Evolutionary conservation across 64 coral and sea anemone genomes (phyloP), one percentile per base, ranked within the genome.

Genomic region (Porites lutea): DNA sequence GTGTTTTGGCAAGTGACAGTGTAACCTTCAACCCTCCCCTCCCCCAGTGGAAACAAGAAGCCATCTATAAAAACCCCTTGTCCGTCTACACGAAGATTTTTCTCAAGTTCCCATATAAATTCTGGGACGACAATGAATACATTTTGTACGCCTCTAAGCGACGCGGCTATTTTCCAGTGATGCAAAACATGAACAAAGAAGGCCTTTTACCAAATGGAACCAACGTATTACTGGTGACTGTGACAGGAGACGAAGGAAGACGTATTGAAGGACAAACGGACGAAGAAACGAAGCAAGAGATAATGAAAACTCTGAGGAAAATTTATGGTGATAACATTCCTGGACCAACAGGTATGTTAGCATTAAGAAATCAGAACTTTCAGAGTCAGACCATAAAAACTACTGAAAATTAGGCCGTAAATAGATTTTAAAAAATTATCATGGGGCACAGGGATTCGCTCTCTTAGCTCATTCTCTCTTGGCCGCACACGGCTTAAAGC

Each of bases 31-130:
- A 23, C 15, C 91, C 91, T 21, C 74, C 59, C 15, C 59, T 93
- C 23, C 91, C 91, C 18, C 19, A 79, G 52, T 93, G 91, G 91
- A 93, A 93, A 62, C 73, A 27, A 59, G 91, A 93, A 58, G 91
- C 91, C 19, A 87, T 87, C 13, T 93, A 52, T 18, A 87, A 88
- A 71, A 71, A 59, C 14, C 91, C 91, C 3, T 37, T 93, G 74
- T 66, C 74, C 22, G 65, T 87, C 3, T 93, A 79, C 23, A 93
- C 83, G 44, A 93, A 93, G 63, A 93, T 93, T 62, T 93, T 93
- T 22, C 7, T 93, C 11, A 93, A 93, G 20, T 93, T 93, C 72
- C 73, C 72, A 67, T 37, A 46, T 5, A 93, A 93, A 23, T 93
- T 93, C 22, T 93, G 91, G 91, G 74, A 93, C 18, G 75, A 88